Evolutionary conservation across 2,888 invertebrate species (phyloP).

Genomic region (Melolontha melolontha): DNA sequence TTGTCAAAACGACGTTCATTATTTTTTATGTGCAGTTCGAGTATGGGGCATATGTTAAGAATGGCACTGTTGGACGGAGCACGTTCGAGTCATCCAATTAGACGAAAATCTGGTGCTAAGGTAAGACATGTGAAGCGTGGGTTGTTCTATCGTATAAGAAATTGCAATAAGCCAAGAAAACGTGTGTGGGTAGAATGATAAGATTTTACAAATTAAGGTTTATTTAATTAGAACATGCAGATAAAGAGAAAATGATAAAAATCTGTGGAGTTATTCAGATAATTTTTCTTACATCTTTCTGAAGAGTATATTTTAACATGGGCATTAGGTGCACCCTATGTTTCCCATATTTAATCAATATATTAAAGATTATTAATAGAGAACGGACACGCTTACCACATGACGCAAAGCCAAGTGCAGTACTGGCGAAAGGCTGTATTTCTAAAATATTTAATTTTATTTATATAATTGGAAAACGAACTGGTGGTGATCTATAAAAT

Average conservation of each 20-base stretch:
- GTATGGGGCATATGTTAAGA: conserved; percentile 49
- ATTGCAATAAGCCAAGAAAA: conserved; percentile 29
- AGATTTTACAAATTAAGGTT: conserved; percentile 40
- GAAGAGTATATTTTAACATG: too few relatives aligned
- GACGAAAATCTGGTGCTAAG: conserved; percentile 46
- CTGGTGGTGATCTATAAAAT: too few relatives aligned
- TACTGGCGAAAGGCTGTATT: too few relatives aligned
- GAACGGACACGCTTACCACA: too few relatives aligned
- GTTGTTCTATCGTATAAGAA: conserved; percentile 24
- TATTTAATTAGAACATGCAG: conserved; percentile 20
- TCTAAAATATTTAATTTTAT: too few relatives aligned
- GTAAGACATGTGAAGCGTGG: conserved; percentile 42
- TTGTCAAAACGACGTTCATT: conserved; percentile 48
- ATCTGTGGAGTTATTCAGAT: too few relatives aligned
- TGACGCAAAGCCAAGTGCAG: too few relatives aligned
- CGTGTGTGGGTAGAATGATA: conserved; percentile 27
- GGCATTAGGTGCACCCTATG: too few relatives aligned
- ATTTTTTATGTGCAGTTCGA: conserved; percentile 53
- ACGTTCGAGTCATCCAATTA: conserved; percentile 53
- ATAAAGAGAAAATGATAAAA: background rate
- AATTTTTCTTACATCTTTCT: too few relatives aligned
- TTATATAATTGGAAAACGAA: too few relatives aligned
- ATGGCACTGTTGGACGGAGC: conserved; percentile 48
- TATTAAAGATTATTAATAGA: too few relatives aligned
- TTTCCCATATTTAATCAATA: too few relatives aligned